A percentile compares a stretch with the other conserved stretches of the same genome.
Evolutionary conservation across 2,888 invertebrate genomes (phyloP).

Genomic region (Aproaerema taeniolella): DNA sequence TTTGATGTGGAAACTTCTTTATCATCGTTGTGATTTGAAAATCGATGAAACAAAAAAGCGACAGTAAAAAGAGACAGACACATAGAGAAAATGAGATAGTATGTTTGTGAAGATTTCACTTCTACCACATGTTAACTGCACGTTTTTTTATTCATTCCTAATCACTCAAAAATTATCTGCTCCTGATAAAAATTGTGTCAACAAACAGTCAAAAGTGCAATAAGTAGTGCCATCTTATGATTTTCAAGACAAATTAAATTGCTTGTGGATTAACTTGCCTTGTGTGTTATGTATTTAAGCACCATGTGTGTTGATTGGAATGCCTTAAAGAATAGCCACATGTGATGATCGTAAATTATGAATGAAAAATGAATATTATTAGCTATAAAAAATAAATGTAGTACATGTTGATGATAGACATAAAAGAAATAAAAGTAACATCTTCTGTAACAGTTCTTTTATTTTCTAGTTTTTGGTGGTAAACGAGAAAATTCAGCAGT

Average conservation of each 20-base stretch:
- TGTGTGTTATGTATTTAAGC: slow-evolving; percentile 32
- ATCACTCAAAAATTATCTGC: no score
- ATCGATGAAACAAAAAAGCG: no score
- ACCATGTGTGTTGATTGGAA: slow-evolving; percentile 29
- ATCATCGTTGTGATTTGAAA: no score
- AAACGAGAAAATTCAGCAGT: neutral
- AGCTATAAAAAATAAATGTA: slow-evolving; percentile 47
- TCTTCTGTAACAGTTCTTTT: slow-evolving; percentile 58
- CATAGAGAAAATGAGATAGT: no score
- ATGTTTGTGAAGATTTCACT: no score
- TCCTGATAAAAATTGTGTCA: no score
- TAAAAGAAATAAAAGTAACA: slow-evolving; percentile 62
- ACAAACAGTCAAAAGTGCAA: no score
- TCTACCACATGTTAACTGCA: no score
- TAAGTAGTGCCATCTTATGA: no score
- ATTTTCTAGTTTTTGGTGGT: slow-evolving; percentile 36
- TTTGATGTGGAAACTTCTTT: no score
- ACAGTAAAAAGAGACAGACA: no score
- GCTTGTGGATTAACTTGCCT: slow-evolving; percentile 33
- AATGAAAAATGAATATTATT: slow-evolving; percentile 34
- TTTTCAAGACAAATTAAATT: slow-evolving; percentile 25
- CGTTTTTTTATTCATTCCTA: no score
- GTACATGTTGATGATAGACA: slow-evolving; percentile 64
- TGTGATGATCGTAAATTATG: slow-evolving; percentile 62
- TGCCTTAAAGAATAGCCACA: slow-evolving; percentile 67